Percentiles rank a stretch among this genome's conserved stretches.
phyloP scores from a whole-genome alignment of 2,888 invertebrate genomes.

The Cylloceria caligata region DNA sequence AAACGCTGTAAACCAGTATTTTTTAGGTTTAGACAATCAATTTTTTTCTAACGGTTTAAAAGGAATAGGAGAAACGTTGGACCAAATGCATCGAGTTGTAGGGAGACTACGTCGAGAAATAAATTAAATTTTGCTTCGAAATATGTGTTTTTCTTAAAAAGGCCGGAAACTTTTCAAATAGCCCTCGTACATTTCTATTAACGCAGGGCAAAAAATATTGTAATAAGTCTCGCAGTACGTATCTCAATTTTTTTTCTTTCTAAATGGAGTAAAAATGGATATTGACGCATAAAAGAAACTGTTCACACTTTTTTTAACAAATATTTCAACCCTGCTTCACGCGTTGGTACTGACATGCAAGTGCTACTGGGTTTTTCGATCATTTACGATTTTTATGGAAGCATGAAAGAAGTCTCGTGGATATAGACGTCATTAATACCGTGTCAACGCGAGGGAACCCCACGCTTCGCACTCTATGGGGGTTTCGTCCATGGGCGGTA shows the following conservation, averaged over 20 bases:
- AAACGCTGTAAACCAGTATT: too few species aligned
- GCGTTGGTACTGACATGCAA: too few species aligned
- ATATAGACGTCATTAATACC: constrained; percentile 70
- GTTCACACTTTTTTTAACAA: constrained; percentile 56
- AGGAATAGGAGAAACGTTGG: too few species aligned
- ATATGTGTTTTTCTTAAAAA: too few species aligned
- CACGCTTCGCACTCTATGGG: constrained; percentile 61
- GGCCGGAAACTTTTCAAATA: too few species aligned
- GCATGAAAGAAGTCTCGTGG: constrained; percentile 42
- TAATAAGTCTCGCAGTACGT: background rate
- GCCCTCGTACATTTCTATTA: too few species aligned
- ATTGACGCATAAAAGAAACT: background rate
- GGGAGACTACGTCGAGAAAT: too few species aligned
- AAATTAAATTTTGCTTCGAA: too few species aligned
- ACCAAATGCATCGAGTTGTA: too few species aligned
- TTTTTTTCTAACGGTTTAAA: too few species aligned
- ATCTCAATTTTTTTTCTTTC: background rate
- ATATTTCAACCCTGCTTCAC: constrained; percentile 2
- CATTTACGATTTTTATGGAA: constrained; percentile 55
- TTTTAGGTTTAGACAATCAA: too few species aligned
- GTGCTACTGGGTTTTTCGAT: constrained; percentile 45
- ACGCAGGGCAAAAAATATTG: background rate
- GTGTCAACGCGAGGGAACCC: constrained; percentile 68
- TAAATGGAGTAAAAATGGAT: constrained; percentile 39
- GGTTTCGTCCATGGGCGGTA: constrained; percentile 43